These are phyloP conservation scores for Lithobius niger DNA, from an alignment of 1,140 invertebrate species.

Conservation along the genomic window DNA sequence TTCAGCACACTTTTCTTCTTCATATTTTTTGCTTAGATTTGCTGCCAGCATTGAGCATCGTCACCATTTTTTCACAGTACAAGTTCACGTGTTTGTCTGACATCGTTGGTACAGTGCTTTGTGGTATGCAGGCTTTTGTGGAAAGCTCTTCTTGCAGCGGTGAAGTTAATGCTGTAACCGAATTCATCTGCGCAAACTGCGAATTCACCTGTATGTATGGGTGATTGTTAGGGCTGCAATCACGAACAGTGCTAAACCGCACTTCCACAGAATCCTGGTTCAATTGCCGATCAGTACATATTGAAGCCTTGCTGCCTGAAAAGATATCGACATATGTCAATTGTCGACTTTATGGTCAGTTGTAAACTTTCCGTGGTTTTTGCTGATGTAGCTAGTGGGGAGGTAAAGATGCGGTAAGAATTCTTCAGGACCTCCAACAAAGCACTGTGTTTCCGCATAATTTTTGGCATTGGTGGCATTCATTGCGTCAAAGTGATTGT, in stretches of 20 bases:
- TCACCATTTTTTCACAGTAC: background rate
- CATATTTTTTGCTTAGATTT: background rate
- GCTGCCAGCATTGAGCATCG: background rate
- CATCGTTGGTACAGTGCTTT: background rate
- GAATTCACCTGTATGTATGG: background rate
- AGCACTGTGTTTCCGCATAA: background rate
- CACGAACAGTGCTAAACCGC: background rate
- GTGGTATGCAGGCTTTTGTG: background rate
- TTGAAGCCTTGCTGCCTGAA: background rate
- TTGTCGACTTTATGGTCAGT: background rate
- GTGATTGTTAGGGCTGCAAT: background rate
- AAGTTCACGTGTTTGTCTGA: background rate
- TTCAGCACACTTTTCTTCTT: background rate
- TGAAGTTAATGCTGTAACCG: background rate
- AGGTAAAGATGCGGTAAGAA: background rate
- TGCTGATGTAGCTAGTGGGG: background rate
- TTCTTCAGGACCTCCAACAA: background rate
- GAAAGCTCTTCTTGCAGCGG: background rate
- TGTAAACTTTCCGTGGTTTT: background rate
- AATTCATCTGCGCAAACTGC: background rate
- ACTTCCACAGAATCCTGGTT: background rate
- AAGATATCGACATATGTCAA: background rate
- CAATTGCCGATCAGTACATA: background rate
- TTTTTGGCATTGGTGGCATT: background rate
- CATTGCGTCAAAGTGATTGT: background rate